phyloP scores from a whole-genome alignment of 2,888 invertebrate species.

The Amphipyra berbera region DNA sequence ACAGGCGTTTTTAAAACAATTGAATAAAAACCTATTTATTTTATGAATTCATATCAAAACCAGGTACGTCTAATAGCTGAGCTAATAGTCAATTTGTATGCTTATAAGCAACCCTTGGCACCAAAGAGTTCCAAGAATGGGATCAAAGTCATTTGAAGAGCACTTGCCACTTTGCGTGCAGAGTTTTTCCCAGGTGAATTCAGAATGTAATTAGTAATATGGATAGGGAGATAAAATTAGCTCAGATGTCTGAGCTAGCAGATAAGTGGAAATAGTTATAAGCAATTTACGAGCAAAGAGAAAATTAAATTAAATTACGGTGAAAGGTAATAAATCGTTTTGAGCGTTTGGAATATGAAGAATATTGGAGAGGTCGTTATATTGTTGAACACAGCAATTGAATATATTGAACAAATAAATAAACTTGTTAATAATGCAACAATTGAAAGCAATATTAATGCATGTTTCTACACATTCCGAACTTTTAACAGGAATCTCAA shows the following conservation, averaged over 20 bases:
- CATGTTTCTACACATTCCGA: too few species aligned
- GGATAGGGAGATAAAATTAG: constrained; percentile 28
- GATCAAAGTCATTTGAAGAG: constrained; percentile 29
- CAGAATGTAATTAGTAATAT: constrained; percentile 43
- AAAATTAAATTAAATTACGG: constrained; percentile 35
- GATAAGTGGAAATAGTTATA: constrained; percentile 49
- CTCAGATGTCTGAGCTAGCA: constrained; percentile 24
- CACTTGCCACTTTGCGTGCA: constrained; percentile 19
- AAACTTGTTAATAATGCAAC: too few species aligned
- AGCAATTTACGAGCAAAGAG: constrained; percentile 27
- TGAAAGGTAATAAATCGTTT: constrained; percentile 36
- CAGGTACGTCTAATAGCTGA: too few species aligned
- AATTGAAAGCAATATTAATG: too few species aligned
- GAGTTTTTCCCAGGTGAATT: constrained; percentile 37
- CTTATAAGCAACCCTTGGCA: constrained; percentile 1
- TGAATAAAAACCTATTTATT: too few species aligned
- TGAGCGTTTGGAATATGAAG: constrained; percentile 10
- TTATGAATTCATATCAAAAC: too few species aligned
- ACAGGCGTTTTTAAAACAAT: too few species aligned
- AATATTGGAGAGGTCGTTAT: not conserved
- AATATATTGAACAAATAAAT: too few species aligned
- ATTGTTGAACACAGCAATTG: too few species aligned
- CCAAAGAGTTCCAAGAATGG: constrained; percentile 19
- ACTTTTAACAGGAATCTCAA: too few species aligned
- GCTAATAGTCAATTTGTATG: constrained; percentile 7